Percentiles rank a stretch among this genome's conserved stretches.
Evolutionary conservation across 2,113 vertebrate species (phyloP).

Genomic region (Ophiodon elongatus): DNA sequence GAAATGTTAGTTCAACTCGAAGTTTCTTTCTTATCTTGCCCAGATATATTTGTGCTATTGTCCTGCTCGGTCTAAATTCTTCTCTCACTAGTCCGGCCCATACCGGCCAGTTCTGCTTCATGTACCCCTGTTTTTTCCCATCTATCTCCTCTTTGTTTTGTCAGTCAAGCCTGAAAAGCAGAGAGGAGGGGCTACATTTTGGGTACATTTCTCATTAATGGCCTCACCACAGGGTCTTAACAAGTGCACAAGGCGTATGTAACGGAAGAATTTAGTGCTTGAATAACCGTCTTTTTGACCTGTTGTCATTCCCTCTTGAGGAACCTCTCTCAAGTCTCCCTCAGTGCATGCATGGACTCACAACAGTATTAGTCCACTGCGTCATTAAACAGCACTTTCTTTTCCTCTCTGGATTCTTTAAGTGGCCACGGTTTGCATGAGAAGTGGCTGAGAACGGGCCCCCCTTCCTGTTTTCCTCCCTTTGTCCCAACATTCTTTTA

Average conservation of each 20-base stretch:
- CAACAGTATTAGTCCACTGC: not conserved
- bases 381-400: conserved; percentile 16
- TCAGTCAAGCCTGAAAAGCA: conserved; percentile 20
- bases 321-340: not conserved
- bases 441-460: conserved; percentile 47
- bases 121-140: conserved; percentile 8
- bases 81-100: not conserved
- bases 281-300: not conserved
- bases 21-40: not conserved
- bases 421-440: conserved; percentile 61
- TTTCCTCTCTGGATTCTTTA: conserved; percentile 35
- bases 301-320: not conserved
- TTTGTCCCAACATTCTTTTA: conserved; percentile 62
- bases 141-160: conserved; percentile 11
- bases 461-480: conserved; percentile 44
- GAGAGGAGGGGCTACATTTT: conserved; percentile 9
- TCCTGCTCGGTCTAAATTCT: not conserved
- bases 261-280: conserved; percentile 16
- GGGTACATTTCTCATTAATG: conserved; percentile 40
- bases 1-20: not conserved
- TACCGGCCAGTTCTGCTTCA: conserved; percentile 15
- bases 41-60: not conserved
- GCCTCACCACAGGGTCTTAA: conserved; percentile 28
- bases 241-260: not conserved
- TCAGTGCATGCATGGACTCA: not conserved